Conservation (phyloP, 2,797 vertebrate species). For the Chelidonichthys spinosus region DNA sequence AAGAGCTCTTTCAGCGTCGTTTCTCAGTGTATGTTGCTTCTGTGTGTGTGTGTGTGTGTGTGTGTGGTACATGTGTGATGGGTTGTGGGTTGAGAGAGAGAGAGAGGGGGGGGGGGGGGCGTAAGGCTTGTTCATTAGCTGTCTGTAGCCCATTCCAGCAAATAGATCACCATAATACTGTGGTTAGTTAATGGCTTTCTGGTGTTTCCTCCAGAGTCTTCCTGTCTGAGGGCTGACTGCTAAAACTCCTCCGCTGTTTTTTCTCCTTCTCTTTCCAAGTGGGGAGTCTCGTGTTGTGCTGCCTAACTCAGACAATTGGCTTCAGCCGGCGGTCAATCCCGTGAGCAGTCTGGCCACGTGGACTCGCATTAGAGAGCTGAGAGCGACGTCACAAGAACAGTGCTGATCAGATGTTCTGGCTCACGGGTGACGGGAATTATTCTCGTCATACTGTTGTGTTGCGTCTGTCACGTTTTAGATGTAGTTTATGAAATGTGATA, state of each 20-base stretch:
- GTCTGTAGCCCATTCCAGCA: constrained; percentile 92
- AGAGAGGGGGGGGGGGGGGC: constrained; percentile 56
- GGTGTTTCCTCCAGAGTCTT: constrained; percentile 96
- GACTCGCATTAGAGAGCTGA: constrained; percentile 77
- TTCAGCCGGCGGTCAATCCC: constrained; percentile 82
- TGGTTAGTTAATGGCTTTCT: constrained; percentile 99
- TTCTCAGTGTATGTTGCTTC: constrained; percentile 74
- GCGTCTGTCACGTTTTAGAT: not conserved
- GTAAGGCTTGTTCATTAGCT: constrained; percentile 96
- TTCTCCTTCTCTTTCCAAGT: constrained; percentile 77
- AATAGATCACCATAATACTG: constrained; percentile 98
- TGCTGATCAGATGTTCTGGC: constrained; percentile 71
- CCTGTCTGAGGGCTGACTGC: constrained; percentile 93
- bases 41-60: constrained; percentile 48
- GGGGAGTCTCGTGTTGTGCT: constrained; percentile 84
- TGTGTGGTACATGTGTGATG: constrained; percentile 27
- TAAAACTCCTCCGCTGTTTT: constrained; percentile 86
- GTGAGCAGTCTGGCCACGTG: constrained; percentile 82
- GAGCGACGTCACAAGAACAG: constrained; percentile 67
- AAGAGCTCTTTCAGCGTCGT: constrained; percentile 90
- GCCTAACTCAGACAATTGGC: constrained; percentile 84
- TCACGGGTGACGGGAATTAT: constrained; percentile 50
- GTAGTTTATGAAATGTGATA: constrained; percentile 5
- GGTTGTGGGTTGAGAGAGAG: constrained; percentile 21
- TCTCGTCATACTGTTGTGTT: constrained; percentile 11